Conservation (phyloP, 1,140 invertebrate genomes). For the Latrodectus geometricus region DNA sequence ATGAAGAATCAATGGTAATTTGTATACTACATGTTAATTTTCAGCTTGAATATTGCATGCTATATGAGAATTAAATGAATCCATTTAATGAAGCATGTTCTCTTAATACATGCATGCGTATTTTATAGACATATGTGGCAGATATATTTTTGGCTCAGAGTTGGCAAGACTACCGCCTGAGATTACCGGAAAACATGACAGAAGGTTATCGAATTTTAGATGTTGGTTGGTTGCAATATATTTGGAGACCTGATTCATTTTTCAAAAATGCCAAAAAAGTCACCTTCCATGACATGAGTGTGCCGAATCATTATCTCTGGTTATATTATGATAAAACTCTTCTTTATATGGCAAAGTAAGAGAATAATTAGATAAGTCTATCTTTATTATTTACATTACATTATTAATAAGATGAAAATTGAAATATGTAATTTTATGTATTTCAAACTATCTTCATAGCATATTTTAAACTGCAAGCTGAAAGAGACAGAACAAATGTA, state of each 20-base stretch:
- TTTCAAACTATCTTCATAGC: too few relatives aligned
- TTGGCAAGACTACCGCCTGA: conserved; percentile 81
- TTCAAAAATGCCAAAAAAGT: conserved; percentile 94
- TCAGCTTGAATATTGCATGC: not conserved
- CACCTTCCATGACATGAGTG: conserved; percentile 88
- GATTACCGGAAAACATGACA: conserved; percentile 79
- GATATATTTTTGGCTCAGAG: conserved; percentile 92
- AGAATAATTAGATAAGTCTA: too few relatives aligned
- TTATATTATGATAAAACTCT: conserved; percentile 64
- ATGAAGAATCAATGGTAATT: conserved; percentile 89
- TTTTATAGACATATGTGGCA: conserved; percentile 87
- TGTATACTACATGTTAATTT: not conserved
- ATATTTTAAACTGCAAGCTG: too few relatives aligned
- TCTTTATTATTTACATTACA: too few relatives aligned
- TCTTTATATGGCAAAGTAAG: conserved; percentile 65
- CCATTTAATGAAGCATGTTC: not conserved
- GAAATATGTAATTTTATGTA: too few relatives aligned
- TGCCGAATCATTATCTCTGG: conserved; percentile 80
- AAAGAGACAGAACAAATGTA: too few relatives aligned
- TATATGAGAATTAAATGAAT: too few relatives aligned
- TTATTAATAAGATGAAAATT: too few relatives aligned
- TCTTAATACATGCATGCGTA: not conserved
- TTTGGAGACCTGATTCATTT: conserved; percentile 92
- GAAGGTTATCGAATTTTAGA: conserved; percentile 80
- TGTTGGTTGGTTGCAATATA: conserved; percentile 74